phyloP scores from a whole-genome alignment of 1,140 invertebrate species.

The Hylyphantes graminicola region DNA sequence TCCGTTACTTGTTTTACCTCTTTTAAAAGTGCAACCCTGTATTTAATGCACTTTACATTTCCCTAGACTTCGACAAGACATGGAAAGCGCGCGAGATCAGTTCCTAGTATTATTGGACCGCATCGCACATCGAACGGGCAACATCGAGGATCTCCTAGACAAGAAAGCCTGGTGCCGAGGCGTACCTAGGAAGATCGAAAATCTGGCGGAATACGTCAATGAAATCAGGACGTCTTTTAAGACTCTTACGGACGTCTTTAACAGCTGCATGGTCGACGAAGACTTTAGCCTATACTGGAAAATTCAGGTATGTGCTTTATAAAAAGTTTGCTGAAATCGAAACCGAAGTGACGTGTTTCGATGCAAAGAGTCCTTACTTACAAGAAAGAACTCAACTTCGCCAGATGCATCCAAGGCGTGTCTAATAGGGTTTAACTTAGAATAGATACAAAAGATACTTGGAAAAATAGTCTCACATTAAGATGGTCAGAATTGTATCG shows the following conservation, averaged over 20 bases:
- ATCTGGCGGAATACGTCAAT: constrained; percentile 6
- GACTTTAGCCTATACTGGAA: constrained; percentile 32
- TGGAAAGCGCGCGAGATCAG: constrained; percentile 28
- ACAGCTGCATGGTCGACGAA: constrained; percentile 36
- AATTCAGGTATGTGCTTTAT: constrained; percentile 7
- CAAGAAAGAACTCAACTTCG: too few species aligned
- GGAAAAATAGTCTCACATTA: neutral
- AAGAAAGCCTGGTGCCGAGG: constrained; percentile 36
- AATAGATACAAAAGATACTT: neutral
- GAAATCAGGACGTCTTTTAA: neutral
- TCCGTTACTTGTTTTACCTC: too few species aligned
- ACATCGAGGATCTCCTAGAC: constrained; percentile 39
- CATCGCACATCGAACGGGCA: constrained; percentile 32
- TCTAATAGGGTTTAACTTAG: neutral
- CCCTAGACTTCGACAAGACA: neutral
- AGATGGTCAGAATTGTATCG: too few species aligned
- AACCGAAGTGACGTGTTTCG: neutral
- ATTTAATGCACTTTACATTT: too few species aligned
- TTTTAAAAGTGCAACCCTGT: too few species aligned
- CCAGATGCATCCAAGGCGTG: neutral
- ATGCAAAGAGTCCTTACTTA: neutral
- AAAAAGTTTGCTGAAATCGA: neutral
- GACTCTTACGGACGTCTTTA: neutral
- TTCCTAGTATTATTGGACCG: constrained; percentile 37
- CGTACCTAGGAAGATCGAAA: constrained; percentile 39